Conservation (phyloP, 2,113 vertebrate genomes). For the Noctilio leporinus region DNA sequence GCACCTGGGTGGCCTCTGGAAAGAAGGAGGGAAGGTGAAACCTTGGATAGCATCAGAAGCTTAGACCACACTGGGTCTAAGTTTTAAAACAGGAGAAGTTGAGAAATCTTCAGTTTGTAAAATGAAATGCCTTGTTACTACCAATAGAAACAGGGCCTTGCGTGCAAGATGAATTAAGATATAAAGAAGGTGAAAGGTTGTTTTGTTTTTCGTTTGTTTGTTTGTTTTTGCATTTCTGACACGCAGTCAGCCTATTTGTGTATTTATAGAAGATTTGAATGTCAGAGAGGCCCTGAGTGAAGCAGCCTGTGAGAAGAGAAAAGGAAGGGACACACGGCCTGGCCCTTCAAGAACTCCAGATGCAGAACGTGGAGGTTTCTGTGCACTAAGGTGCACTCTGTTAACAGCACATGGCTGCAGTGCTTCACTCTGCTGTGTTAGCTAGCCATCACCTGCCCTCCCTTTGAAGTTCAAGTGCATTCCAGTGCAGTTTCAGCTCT, state of each 20-base stretch:
- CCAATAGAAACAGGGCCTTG: background rate
- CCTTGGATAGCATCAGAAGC: background rate
- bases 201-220: background rate
- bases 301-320: background rate
- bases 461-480: background rate
- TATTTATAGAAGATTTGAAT: background rate
- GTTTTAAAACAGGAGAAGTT: background rate
- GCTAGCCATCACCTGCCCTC: background rate
- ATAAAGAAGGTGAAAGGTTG: background rate
- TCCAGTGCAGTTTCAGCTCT: background rate
- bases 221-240: background rate
- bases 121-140: background rate
- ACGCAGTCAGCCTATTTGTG: rapidly evolving
- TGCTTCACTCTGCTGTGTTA: background rate
- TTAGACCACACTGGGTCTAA: background rate
- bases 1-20: background rate
- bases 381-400: too few species aligned
- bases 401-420: background rate
- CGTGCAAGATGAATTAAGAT: background rate
- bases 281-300: background rate
- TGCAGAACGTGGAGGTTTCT: background rate
- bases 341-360: background rate
- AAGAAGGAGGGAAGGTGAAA: background rate
- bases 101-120: background rate
- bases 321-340: background rate